Conservation (phyloP, 2,797 vertebrate genomes). For the Sebastes melanostomus region DNA sequence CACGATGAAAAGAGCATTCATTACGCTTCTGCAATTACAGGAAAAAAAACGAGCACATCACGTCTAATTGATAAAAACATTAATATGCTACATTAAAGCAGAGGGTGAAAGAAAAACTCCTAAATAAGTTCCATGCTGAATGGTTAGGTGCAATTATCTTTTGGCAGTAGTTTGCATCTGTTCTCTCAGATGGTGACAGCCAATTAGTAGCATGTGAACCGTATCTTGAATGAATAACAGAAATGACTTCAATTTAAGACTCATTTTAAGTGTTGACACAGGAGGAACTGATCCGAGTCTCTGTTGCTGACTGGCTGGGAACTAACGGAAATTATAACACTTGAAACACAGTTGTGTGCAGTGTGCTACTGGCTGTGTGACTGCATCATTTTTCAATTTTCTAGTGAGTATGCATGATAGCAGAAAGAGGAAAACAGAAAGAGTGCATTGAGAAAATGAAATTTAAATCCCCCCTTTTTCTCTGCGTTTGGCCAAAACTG, state of each 20-base stretch:
- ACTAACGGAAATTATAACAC: conserved; percentile 28
- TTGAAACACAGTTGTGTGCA: background rate
- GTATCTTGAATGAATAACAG: conserved; percentile 43
- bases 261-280: conserved; percentile 51
- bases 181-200: conserved; percentile 47
- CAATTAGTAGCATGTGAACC: conserved; percentile 57
- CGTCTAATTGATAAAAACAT: conserved; percentile 43
- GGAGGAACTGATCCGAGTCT: conserved; percentile 10
- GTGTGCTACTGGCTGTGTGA: background rate
- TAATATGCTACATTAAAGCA: conserved; percentile 26
- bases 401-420: background rate
- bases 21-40: conserved; percentile 18
- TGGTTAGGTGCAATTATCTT: conserved; percentile 45
- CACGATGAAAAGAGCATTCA: conserved; percentile 22
- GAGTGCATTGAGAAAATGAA: background rate
- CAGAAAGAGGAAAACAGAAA: background rate
- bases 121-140: conserved; percentile 26
- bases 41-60: conserved; percentile 29
- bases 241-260: conserved; percentile 47
- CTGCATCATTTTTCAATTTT: background rate
- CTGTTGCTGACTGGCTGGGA: conserved; percentile 11
- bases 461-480: background rate
- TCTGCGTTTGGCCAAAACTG: background rate
- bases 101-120: background rate
- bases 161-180: conserved; percentile 44